Conservation (phyloP, 1,140 invertebrate genomes). For the Ditylenchus dipsaci region DNA sequence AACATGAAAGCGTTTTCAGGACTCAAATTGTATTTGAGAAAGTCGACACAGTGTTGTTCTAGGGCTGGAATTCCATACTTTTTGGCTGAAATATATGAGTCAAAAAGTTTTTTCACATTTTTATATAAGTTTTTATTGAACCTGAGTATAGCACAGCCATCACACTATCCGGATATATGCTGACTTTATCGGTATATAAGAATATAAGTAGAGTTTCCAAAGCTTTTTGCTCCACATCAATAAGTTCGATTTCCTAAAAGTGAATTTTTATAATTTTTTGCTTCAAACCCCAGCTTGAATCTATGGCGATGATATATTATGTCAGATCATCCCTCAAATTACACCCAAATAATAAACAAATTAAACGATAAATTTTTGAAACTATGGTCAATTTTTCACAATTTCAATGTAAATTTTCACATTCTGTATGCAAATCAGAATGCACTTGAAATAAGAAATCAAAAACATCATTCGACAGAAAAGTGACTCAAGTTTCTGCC, state of each 20-base stretch:
- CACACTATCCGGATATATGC: constrained; percentile 76
- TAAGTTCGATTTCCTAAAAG: constrained; percentile 20
- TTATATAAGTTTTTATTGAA: neutral
- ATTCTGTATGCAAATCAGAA: no score
- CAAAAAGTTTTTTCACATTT: constrained; percentile 2
- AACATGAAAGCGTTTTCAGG: constrained; percentile 79
- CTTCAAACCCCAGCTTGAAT: neutral
- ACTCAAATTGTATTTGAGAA: constrained; percentile 73
- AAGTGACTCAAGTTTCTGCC: no score
- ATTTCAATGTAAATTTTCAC: no score
- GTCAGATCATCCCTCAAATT: no score
- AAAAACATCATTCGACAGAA: no score
- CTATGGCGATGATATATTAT: neutral
- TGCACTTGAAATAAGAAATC: no score
- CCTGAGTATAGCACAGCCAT: constrained; percentile 77
- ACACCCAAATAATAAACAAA: no score
- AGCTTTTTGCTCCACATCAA: constrained; percentile 21
- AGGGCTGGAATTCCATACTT: constrained; percentile 78
- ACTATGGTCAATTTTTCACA: no score
- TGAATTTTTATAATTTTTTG: neutral
- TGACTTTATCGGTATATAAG: constrained; percentile 76
- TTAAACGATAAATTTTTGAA: no score
- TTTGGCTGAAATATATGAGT: constrained; percentile 64
- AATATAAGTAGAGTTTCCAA: constrained; percentile 66
- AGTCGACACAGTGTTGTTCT: constrained; percentile 78